phyloP scores from a whole-genome alignment of 2,888 invertebrate genomes.

The Stenoptilia bipunctidactyla region DNA sequence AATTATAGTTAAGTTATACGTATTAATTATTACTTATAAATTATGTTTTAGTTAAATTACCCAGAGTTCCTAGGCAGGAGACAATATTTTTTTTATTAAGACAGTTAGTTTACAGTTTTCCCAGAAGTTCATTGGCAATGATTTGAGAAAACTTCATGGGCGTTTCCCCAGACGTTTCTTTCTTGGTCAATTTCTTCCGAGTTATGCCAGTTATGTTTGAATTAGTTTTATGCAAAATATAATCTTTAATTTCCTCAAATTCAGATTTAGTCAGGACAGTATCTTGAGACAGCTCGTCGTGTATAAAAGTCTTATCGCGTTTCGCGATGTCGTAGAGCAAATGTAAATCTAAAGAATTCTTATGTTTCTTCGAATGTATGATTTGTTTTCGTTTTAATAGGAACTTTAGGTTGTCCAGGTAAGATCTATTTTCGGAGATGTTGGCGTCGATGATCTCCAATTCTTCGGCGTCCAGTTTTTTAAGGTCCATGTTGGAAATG shows the following conservation, averaged over 20 bases:
- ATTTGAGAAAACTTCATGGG: neutral
- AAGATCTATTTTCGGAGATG: conserved; percentile 40
- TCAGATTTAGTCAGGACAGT: neutral
- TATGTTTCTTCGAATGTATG: conserved; percentile 24
- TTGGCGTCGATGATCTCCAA: conserved; percentile 51
- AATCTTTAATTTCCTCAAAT: neutral
- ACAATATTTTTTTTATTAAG: no score
- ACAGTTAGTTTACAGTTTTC: no score
- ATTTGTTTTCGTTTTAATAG: conserved; percentile 34
- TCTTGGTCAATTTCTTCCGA: neutral
- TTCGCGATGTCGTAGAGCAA: conserved; percentile 46
- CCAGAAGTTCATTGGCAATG: neutral
- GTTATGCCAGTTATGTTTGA: neutral
- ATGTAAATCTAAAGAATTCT: conserved; percentile 31
- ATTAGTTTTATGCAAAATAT: neutral
- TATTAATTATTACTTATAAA: no score
- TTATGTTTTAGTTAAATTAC: no score
- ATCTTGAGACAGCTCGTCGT: neutral
- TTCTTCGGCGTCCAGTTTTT: conserved; percentile 36
- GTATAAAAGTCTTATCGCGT: conserved; percentile 17
- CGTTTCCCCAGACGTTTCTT: neutral
- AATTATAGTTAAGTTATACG: no score
- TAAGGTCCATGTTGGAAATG: conserved; percentile 30
- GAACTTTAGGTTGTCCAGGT: conserved; percentile 41
- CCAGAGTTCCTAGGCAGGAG: no score